Percentiles rank a stretch among this genome's conserved stretches.
phyloP scores from a whole-genome alignment of 1,140 invertebrate species.

The Zaprionus capensis region DNA sequence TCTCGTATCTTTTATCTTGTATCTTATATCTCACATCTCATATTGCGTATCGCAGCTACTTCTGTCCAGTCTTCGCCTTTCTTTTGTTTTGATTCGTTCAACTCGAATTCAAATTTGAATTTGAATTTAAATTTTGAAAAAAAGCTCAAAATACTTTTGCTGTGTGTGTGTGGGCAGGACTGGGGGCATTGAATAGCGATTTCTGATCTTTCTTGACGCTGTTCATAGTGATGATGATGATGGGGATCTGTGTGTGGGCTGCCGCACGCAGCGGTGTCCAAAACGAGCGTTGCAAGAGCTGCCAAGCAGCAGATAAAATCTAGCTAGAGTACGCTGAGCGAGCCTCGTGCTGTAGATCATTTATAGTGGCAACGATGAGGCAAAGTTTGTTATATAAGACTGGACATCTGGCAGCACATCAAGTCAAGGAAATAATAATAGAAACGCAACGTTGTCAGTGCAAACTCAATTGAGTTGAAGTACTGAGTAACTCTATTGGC shows the following conservation, averaged over 20 bases:
- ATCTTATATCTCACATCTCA: constrained; percentile 42
- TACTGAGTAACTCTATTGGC: no score
- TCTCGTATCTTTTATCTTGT: constrained; percentile 55
- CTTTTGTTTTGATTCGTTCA: constrained; percentile 58
- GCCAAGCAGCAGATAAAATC: constrained; percentile 46
- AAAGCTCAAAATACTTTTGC: constrained; percentile 38
- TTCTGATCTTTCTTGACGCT: constrained; percentile 27
- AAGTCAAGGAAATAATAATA: no score
- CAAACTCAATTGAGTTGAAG: no score
- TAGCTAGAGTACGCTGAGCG: constrained; percentile 20
- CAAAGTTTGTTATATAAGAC: no score
- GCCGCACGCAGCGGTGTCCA: constrained; percentile 48
- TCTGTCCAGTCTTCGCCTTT: constrained; percentile 31
- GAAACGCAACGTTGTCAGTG: no score
- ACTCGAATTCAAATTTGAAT: constrained; percentile 49
- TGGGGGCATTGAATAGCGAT: constrained; percentile 44
- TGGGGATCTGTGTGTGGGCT: constrained; percentile 55
- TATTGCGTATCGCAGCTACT: constrained; percentile 31
- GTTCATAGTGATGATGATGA: constrained; percentile 29
- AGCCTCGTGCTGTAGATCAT: not conserved
- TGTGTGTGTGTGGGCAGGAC: constrained; percentile 61
- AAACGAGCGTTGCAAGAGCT: constrained; percentile 45
- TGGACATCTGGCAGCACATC: no score
- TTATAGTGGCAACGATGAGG: not conserved
- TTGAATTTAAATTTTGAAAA: constrained; percentile 18